These are phyloP conservation scores for Nephila pilipes DNA, from an alignment of 1,140 invertebrate species.

Conservation along the genomic window DNA sequence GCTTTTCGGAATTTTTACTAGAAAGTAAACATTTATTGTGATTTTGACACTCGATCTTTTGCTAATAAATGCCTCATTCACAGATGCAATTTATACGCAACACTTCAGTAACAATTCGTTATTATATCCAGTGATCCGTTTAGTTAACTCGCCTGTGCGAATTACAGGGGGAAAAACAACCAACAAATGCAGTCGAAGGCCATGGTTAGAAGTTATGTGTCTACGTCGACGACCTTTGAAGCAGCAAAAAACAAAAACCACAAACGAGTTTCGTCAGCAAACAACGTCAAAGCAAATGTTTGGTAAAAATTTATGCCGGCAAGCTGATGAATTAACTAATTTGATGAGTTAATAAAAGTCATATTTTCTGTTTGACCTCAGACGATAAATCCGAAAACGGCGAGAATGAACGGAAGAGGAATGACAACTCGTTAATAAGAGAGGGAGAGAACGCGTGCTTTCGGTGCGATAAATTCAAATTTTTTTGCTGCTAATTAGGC, in stretches of 20 bases:
- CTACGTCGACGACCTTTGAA: slow-evolving; percentile 10
- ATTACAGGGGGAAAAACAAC: not conserved
- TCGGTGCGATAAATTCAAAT: not conserved
- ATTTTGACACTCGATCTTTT: too few species aligned
- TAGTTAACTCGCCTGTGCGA: not conserved
- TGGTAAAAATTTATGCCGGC: not conserved
- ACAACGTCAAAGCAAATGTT: not conserved
- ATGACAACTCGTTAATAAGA: not conserved
- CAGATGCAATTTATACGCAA: not conserved
- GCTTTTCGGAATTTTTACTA: too few species aligned
- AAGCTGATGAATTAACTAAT: slow-evolving; percentile 25
- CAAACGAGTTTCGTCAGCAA: not conserved
- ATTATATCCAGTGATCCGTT: not conserved
- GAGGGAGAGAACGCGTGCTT: not conserved
- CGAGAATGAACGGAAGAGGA: not conserved
- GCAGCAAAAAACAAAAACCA: not conserved
- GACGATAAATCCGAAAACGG: not conserved
- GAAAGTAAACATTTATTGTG: too few species aligned
- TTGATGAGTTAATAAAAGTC: not conserved
- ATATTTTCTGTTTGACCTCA: not conserved
- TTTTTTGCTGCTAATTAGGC: not conserved
- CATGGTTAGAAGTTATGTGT: not conserved
- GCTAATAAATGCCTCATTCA: not conserved
- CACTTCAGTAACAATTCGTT: not conserved
- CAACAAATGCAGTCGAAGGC: not conserved